Evolutionary conservation across 1,140 invertebrate genomes (phyloP), one percentile per base, ranked within the genome.

Genomic region (Hyles vespertilio): DNA sequence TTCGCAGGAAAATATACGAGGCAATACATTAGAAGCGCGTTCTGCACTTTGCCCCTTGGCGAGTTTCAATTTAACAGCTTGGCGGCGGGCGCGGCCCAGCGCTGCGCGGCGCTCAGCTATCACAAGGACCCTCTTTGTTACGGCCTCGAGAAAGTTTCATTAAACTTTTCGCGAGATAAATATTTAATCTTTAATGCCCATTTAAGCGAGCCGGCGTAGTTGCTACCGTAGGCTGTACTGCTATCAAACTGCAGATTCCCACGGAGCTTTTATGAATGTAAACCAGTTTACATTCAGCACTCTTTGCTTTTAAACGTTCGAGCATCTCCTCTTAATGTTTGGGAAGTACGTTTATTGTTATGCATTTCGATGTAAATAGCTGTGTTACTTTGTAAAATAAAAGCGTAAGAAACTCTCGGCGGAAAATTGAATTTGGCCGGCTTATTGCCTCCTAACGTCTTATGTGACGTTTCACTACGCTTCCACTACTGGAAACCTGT

Each of bases 181-280:
- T 83, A 80, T 77, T 81, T 80, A 80, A 84, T 81, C 74, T 80
- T 77, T 79, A 80, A 81, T 81, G 71, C 56, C 72, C 69, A 75
- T 84, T 81, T 79, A 79, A 77, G 69, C 71, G 75, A 76, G 69
- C 67, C 56, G 70, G 64, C 66, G 67, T 67, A 68, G 67, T 63
- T 70, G 53, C 69, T 70, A 63, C 69, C 61, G 56, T 69, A 71
- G 67, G 64, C 67, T 67, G 64, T 69, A 70, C 71, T 66, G 70
- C 70, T 70, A 72, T 80, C 69, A 71, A 71, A 73, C 67, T 72
- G 63, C 61, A 72, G 65, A 65, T 68, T 70, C 65, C 74, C 62
- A 66, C 63, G 61, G 55, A 70, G 65, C 65, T 74, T 70, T 70
- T 60, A 69, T 74, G 59, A 67, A 71, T 65, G 62, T 71, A 71